A percentile compares a stretch with the other conserved stretches of the same genome.
Conservation (phyloP, 1,140 invertebrate genomes). For the Neotoxoptera formosana region DNA sequence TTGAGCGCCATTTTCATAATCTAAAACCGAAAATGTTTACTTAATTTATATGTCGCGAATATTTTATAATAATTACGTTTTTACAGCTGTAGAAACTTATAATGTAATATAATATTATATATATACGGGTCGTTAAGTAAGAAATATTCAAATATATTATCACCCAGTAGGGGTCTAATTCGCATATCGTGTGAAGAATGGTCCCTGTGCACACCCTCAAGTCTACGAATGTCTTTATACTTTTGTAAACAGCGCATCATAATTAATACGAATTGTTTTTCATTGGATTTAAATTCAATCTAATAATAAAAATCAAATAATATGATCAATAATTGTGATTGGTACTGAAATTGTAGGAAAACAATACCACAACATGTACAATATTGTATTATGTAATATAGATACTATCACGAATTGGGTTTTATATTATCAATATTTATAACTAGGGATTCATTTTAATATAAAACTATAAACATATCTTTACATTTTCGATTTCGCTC, state of each 20-base stretch:
- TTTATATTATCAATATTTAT: not conserved
- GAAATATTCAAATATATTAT: too few species aligned
- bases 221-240: not conserved
- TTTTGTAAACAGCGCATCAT: not conserved
- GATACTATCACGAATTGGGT: not conserved
- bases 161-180: not conserved
- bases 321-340: not conserved
- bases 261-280: not conserved
- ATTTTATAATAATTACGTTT: not conserved
- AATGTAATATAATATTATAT: too few species aligned
- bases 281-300: not conserved
- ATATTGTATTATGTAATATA: not conserved
- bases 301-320: not conserved
- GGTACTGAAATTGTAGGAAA: not conserved
- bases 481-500: not conserved
- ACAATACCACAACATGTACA: not conserved
- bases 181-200: not conserved
- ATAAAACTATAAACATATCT: too few species aligned
- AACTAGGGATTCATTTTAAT: not conserved
- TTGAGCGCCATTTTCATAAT: not conserved
- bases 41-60: not conserved
- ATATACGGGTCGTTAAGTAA: too few species aligned
- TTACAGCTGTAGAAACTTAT: not conserved
- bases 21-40: not conserved
- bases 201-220: not conserved